Percentiles rank a stretch among this genome's conserved stretches.
Conservation (phyloP, 1,140 invertebrate species). For the Cecropterus lyciades region DNA sequence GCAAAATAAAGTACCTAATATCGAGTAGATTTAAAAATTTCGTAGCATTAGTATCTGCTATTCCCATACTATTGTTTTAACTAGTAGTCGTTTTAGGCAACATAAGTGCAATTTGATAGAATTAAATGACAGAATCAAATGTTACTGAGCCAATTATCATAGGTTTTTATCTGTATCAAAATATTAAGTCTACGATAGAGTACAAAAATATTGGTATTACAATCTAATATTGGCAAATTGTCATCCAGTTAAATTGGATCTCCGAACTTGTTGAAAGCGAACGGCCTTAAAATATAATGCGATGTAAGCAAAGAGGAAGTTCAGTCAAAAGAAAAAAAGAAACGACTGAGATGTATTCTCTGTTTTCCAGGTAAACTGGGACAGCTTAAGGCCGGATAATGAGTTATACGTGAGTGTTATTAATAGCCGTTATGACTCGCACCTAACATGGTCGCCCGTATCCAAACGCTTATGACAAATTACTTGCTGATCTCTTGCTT, state of each 20-base stretch:
- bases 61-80: not conserved
- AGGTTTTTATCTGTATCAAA: not conserved
- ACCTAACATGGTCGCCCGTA: slow-evolving; percentile 29
- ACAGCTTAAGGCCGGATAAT: slow-evolving; percentile 83
- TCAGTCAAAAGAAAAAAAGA: slow-evolving; percentile 42
- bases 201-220: slow-evolving; percentile 4
- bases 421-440: slow-evolving; percentile 44
- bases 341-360: slow-evolving; percentile 45
- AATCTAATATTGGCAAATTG: slow-evolving; percentile 17
- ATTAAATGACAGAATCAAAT: not conserved
- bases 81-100: not conserved
- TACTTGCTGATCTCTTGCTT: slow-evolving; percentile 46
- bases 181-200: not conserved
- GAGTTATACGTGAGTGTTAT: slow-evolving; percentile 81
- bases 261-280: slow-evolving; percentile 1
- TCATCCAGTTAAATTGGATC: not conserved
- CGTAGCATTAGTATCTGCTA: not conserved
- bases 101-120: not conserved
- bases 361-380: slow-evolving; percentile 83
- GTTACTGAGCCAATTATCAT: not conserved
- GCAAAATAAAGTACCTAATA: not conserved
- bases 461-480: slow-evolving; percentile 31
- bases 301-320: slow-evolving; percentile 21
- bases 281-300: slow-evolving; percentile 8
- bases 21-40: not conserved